Percentiles rank a stretch among this genome's conserved stretches.
These are phyloP conservation scores for Rhamnusium bicolor DNA, from an alignment of 2,888 invertebrate species.

Conservation along the genomic window DNA sequence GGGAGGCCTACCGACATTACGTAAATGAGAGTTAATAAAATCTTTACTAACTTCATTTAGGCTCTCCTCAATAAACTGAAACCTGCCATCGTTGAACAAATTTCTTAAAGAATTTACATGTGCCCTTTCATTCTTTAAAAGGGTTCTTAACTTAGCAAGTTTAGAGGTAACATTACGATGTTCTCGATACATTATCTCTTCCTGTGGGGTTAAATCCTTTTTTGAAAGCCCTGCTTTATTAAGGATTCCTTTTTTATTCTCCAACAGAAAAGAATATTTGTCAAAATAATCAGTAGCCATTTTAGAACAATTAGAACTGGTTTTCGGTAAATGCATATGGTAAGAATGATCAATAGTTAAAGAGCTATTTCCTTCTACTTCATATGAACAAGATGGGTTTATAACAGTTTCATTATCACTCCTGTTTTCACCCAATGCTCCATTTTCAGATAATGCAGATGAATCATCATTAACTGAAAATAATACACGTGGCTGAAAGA, in stretches of 20 bases:
- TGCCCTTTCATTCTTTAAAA: background rate
- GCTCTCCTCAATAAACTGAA: conserved; percentile 42
- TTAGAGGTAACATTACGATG: background rate
- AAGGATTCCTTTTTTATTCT: conserved; percentile 5
- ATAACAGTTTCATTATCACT: background rate
- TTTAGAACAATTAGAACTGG: background rate
- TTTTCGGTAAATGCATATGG: background rate
- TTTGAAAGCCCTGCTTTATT: background rate
- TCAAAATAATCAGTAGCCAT: background rate
- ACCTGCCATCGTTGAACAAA: conserved; percentile 36
- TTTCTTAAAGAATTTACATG: conserved; percentile 13
- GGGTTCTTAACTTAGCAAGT: background rate
- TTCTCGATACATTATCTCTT: conserved; percentile 1
- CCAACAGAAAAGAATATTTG: background rate
- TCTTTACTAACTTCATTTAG: conserved; percentile 41
- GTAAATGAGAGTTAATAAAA: conserved; percentile 50
- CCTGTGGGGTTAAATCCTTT: background rate
- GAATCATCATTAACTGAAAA: background rate
- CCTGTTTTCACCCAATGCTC: background rate
- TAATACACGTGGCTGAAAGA: background rate
- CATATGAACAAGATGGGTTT: background rate
- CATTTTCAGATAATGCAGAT: background rate
- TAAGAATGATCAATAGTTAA: background rate
- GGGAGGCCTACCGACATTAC: conserved; percentile 39
- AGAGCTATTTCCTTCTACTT: background rate